Evolutionary conservation across 2,888 invertebrate species (phyloP).

Genomic region (Phalera bucephala): DNA sequence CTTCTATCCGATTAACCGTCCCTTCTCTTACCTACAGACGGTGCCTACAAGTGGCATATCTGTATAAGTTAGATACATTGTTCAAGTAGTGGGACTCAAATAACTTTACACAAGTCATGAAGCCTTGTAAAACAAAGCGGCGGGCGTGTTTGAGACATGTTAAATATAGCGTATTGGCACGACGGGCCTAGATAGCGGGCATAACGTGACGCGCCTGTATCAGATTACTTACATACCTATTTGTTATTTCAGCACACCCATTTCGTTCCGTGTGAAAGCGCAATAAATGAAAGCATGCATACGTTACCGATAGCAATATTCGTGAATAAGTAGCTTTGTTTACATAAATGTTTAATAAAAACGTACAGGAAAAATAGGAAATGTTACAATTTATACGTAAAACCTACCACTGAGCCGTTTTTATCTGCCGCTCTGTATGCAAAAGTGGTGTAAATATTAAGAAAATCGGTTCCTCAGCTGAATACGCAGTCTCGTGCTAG

Average conservation of each 20-base stretch:
- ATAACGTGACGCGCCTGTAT: conserved; percentile 13
- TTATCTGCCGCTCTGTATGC: no score
- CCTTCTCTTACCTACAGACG: no score
- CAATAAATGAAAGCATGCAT: conserved; percentile 40
- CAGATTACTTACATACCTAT: conserved; percentile 25
- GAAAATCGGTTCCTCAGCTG: no score
- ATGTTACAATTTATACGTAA: no score
- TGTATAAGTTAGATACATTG: conserved; percentile 1
- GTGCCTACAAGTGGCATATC: no score
- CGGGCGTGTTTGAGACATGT: not conserved
- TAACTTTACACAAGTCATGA: not conserved
- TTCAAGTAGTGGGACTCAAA: conserved; percentile 2
- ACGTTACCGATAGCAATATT: conserved; percentile 9
- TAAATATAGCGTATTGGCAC: conserved; percentile 1
- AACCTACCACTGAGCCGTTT: no score
- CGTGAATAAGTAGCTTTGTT: conserved; percentile 8
- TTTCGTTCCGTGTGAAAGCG: conserved; percentile 45
- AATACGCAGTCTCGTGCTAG: no score
- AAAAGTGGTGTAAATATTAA: no score
- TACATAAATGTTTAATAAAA: not conserved
- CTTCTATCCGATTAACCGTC: no score
- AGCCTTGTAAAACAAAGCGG: not conserved
- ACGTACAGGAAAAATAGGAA: no score
- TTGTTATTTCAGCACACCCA: conserved; percentile 38
- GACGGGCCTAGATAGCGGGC: not conserved